Conservation (phyloP, 1,140 invertebrate species). For the Pachypsylla venusta region DNA sequence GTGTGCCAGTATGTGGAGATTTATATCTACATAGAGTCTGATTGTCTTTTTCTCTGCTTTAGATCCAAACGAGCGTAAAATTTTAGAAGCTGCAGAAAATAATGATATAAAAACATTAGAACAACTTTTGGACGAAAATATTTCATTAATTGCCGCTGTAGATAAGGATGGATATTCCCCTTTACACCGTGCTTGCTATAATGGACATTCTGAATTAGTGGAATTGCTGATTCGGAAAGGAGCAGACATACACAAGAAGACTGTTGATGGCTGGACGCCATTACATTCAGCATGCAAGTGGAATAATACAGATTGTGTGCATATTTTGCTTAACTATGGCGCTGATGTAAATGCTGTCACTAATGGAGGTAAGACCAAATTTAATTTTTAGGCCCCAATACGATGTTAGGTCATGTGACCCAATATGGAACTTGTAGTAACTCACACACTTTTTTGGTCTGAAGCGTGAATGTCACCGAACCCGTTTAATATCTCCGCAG, state of each 20-base stretch:
- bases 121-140: conserved; percentile 43
- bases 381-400: not conserved
- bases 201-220: conserved; percentile 54
- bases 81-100: conserved; percentile 70
- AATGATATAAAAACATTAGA: conserved; percentile 50
- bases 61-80: conserved; percentile 49
- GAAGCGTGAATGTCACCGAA: too few relatives aligned
- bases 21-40: too few relatives aligned
- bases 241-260: conserved; percentile 58
- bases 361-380: conserved; percentile 45
- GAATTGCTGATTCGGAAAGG: conserved; percentile 51
- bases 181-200: conserved; percentile 81
- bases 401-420: not conserved
- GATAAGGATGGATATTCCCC: conserved; percentile 88
- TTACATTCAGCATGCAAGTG: conserved; percentile 84
- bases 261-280: conserved; percentile 78
- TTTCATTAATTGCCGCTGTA: conserved; percentile 42
- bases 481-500: too few relatives aligned
- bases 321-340: conserved; percentile 61
- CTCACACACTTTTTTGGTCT: too few relatives aligned
- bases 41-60: too few relatives aligned
- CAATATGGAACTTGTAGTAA: too few relatives aligned
- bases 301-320: conserved; percentile 65
- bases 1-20: too few relatives aligned
- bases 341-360: conserved; percentile 75